Evolutionary conservation across 2,113 vertebrate genomes (phyloP).

Genomic region (Oenanthe melanoleuca): DNA sequence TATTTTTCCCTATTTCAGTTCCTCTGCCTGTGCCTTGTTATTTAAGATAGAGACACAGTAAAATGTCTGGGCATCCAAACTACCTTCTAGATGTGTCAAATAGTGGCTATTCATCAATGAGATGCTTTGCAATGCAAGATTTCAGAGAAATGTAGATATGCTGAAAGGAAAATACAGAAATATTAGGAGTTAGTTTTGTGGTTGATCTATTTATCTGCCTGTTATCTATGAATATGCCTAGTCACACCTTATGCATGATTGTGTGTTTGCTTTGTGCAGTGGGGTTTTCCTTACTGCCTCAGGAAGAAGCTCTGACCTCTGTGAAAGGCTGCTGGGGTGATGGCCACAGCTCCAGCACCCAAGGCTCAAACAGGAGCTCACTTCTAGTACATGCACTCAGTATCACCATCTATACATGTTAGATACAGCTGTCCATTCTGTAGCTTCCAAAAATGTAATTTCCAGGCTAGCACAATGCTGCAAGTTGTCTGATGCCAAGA

Average conservation of each 20-base stretch:
- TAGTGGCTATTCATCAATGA: background rate
- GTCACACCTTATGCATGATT: background rate
- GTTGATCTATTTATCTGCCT: background rate
- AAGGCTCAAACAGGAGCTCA: background rate
- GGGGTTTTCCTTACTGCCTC: background rate
- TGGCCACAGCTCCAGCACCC: background rate
- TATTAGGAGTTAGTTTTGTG: background rate
- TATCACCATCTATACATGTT: background rate
- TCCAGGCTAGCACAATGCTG: background rate
- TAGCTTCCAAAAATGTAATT: background rate
- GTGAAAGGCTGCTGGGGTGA: background rate
- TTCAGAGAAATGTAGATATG: background rate
- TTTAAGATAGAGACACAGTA: background rate
- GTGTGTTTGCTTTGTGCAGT: fast-evolving
- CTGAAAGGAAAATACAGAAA: background rate
- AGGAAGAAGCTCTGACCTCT: background rate
- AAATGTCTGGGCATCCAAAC: background rate
- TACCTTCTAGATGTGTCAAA: background rate
- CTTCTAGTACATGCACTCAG: background rate
- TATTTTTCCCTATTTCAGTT: background rate
- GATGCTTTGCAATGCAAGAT: background rate
- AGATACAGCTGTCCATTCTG: background rate
- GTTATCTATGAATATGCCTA: background rate
- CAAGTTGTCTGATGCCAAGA: background rate
- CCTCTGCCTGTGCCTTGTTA: background rate